Percentiles rank a stretch among this genome's conserved stretches.
These are phyloP conservation scores for Drosophila prolongata DNA, from an alignment of 2,888 invertebrate species.

Conservation along the genomic window DNA sequence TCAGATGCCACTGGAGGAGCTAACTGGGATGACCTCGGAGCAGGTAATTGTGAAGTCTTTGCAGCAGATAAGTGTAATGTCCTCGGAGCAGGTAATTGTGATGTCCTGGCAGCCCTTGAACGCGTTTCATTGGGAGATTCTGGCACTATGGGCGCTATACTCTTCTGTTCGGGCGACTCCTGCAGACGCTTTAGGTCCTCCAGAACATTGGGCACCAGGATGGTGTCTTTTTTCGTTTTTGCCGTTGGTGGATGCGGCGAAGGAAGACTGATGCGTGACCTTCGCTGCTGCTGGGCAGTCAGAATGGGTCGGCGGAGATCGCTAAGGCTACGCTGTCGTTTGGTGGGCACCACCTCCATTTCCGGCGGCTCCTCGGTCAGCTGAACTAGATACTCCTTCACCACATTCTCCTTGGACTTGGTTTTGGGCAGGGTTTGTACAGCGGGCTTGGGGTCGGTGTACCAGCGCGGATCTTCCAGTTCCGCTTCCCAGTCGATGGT, in stretches of 20 bases:
- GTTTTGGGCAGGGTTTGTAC: slow-evolving; percentile 15
- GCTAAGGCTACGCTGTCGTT: slow-evolving; percentile 1
- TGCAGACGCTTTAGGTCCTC: slow-evolving; percentile 33
- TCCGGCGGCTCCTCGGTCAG: not conserved
- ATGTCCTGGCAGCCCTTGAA: not conserved
- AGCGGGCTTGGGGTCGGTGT: slow-evolving; percentile 47
- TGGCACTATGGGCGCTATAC: not conserved
- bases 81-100: not conserved
- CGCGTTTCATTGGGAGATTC: not conserved
- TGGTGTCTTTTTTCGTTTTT: slow-evolving; percentile 25
- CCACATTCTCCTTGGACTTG: slow-evolving; percentile 71
- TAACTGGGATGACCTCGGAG: slow-evolving; percentile 3
- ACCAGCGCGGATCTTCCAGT: slow-evolving; percentile 80
- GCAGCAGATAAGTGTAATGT: not conserved
- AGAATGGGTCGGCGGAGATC: slow-evolving; percentile 3
- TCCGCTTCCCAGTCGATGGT: slow-evolving; percentile 77
- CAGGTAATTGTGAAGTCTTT: not conserved
- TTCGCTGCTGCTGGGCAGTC: slow-evolving; percentile 18
- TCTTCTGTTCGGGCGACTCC: not conserved
- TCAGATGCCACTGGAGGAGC: not conserved
- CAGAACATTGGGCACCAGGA: slow-evolving; percentile 26
- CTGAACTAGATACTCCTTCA: not conserved
- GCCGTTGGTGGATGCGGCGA: slow-evolving; percentile 3
- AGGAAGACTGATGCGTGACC: not conserved
- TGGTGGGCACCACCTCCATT: not conserved